A percentile compares a stretch with the other conserved stretches of the same genome.
These are phyloP conservation scores for Galeruca laticollis DNA, from an alignment of 2,888 invertebrate genomes.

Conservation along the genomic window DNA sequence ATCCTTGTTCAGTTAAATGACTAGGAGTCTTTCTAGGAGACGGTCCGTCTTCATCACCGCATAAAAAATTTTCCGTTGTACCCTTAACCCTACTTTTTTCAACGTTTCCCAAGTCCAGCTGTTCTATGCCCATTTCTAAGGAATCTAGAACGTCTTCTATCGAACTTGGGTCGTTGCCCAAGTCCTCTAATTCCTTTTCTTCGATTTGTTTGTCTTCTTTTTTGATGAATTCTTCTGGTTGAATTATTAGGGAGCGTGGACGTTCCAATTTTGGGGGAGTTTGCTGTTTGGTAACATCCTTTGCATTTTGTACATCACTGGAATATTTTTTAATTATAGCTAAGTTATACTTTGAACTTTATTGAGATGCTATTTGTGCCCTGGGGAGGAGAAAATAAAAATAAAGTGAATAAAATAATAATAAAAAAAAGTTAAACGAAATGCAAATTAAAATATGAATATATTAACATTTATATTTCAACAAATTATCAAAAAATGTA, in stretches of 20 bases:
- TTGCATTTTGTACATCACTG: conserved; percentile 56
- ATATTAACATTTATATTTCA: background rate
- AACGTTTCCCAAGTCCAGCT: conserved; percentile 24
- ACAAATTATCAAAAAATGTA: no score
- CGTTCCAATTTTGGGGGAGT: conserved; percentile 62
- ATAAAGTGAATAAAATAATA: conserved; percentile 52
- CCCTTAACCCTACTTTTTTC: conserved; percentile 30
- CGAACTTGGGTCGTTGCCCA: conserved; percentile 7
- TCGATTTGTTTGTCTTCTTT: conserved; percentile 48
- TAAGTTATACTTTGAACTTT: conserved; percentile 47
- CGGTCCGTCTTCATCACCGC: conserved; percentile 54
- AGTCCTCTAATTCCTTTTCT: conserved; percentile 38
- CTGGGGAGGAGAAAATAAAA: conserved; percentile 57
- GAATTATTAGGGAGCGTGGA: conserved; percentile 69
- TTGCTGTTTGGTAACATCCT: conserved; percentile 11
- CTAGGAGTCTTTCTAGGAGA: conserved; percentile 63
- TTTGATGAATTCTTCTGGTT: conserved; percentile 63
- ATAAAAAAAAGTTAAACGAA: conserved; percentile 37
- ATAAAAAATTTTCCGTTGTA: conserved; percentile 34
- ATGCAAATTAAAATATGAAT: background rate
- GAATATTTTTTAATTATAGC: conserved; percentile 56
- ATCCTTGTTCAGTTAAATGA: conserved; percentile 74
- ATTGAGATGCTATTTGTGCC: conserved; percentile 64
- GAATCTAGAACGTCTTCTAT: conserved; percentile 16
- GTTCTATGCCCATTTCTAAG: conserved; percentile 1